These are phyloP conservation scores for Hermaeophaga mercurialis DNA, from an alignment of 2,888 invertebrate genomes.

Conservation along the genomic window DNA sequence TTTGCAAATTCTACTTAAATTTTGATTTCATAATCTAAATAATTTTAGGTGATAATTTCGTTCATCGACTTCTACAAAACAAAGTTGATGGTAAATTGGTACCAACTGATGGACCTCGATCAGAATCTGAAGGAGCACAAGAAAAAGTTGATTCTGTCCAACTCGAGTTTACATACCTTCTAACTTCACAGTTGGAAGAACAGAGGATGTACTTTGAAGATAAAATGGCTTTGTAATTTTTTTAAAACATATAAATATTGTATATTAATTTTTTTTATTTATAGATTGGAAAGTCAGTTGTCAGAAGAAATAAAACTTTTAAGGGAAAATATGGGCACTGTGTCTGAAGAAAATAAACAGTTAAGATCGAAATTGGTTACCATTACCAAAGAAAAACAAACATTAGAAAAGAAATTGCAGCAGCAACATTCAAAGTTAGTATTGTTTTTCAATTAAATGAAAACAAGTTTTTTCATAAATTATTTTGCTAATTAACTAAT, in stretches of 20 bases:
- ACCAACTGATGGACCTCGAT: constrained; percentile 70
- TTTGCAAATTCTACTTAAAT: too few species aligned
- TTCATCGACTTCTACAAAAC: constrained; percentile 91
- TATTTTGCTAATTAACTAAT: too few species aligned
- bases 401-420: constrained; percentile 72
- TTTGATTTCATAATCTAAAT: too few species aligned
- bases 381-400: constrained; percentile 69
- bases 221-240: constrained; percentile 61
- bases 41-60: constrained; percentile 43
- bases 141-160: constrained; percentile 95
- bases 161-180: constrained; percentile 93
- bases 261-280: neutral
- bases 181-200: constrained; percentile 94
- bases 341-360: constrained; percentile 60
- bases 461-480: too few species aligned
- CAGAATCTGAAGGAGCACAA: constrained; percentile 64
- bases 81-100: constrained; percentile 97
- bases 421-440: constrained; percentile 65
- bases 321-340: constrained; percentile 59
- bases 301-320: constrained; percentile 50
- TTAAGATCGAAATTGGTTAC: constrained; percentile 59
- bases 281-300: constrained; percentile 52
- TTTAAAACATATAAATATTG: neutral
- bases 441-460: neutral
- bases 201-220: constrained; percentile 93